Conservation (phyloP, 2,888 invertebrate species). For the Microctonus hyperodae region DNA sequence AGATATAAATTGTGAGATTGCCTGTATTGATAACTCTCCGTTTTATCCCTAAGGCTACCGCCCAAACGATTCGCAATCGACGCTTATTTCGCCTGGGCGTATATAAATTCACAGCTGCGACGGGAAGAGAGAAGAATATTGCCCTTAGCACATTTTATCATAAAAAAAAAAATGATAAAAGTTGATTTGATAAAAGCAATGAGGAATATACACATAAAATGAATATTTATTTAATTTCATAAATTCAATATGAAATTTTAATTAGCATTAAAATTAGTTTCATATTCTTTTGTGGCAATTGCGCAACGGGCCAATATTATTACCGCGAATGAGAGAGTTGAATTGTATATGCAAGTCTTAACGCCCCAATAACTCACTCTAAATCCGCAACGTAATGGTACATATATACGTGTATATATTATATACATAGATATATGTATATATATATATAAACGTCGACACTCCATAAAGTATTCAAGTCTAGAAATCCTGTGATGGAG, state of each 20-base stretch:
- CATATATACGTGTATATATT: too few relatives aligned
- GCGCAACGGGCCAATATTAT: background rate
- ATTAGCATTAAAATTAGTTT: background rate
- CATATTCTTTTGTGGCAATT: conserved; percentile 8
- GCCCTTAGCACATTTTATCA: background rate
- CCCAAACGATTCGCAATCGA: conserved; percentile 24
- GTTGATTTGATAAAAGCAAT: background rate
- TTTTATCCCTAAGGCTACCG: background rate
- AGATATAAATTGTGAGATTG: conserved; percentile 8
- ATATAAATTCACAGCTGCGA: conserved; percentile 10
- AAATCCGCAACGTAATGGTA: conserved; percentile 9
- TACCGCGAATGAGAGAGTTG: background rate
- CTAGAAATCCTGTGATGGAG: conserved; percentile 7
- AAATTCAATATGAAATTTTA: background rate
- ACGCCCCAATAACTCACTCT: conserved; percentile 20
- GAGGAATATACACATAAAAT: background rate
- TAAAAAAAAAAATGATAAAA: background rate
- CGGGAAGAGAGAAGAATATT: conserved; percentile 12
- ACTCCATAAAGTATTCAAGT: conserved; percentile 19
- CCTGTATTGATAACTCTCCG: conserved; percentile 24
- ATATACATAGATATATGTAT: too few relatives aligned
- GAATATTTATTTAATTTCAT: background rate
- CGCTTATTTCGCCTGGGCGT: background rate
- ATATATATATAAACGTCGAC: conserved; percentile 8
- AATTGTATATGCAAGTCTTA: conserved; percentile 9